Base-by-base conservation (phyloP, 2,113 vertebrate species). In the Alosa alosa region DNA sequence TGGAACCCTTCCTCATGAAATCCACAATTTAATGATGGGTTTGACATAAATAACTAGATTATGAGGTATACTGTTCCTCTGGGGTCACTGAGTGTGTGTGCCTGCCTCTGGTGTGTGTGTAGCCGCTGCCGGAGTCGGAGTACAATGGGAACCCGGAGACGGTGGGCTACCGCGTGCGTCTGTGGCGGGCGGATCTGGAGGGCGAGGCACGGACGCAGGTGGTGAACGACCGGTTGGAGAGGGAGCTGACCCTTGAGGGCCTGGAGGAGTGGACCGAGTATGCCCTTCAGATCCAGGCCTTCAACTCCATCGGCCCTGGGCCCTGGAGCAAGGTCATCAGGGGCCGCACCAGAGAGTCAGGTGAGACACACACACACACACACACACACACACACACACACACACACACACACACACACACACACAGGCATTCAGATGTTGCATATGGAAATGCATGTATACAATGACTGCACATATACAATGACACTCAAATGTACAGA, bases 91-190 rank as follows among this genome's bases (percentile, higher is more conserved):
- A 25, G 20, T 8, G 57, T 64, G 57, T 64, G 31, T 31, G 31
- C 20, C n/a, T 64, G 57, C 7, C 6, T n/a, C 0, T n/a, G 20
- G 57, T 64, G 22, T 64, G 57, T 6, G 8, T 64, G 22, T 64
- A 99, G 98, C 97, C 97, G 0, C 94, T 99, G 46, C 94, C 95
- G 0, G 96, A 96, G 85, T 96, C 95, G 0, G 96, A 95, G 86
- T 99, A 97, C 86, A 97, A 99, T 2, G 96, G 97, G 88, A 97
- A 96, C 85, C 98, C 97, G 0, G 98, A 98, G 92, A 95, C 96
- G 0, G 95, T 99, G 91, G 97, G 98, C 18, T 99, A 99, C 94
- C 91, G 96, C 82, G 86, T 99, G 15, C 90, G 91, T 25, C 92
- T 95, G 83, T 93, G 96, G 95, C 94, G 95, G 22, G 82, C 84